These are phyloP conservation scores for Drosophila novamexicana DNA, from an alignment of 1,140 invertebrate genomes.

Conservation along the genomic window DNA sequence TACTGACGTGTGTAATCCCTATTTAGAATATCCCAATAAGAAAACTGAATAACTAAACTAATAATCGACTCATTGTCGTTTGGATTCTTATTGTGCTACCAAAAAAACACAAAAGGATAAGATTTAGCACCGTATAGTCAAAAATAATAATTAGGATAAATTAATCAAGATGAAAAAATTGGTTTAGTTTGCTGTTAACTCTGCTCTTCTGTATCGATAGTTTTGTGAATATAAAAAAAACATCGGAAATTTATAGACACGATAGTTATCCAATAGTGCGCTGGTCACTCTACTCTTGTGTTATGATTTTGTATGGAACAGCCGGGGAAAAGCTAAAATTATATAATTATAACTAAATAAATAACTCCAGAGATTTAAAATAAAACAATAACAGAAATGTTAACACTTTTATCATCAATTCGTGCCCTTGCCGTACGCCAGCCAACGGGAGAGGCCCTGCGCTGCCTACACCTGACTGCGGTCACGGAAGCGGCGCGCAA, in stretches of 20 bases:
- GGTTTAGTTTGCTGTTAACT: neutral
- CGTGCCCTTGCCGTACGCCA: slow-evolving; percentile 66
- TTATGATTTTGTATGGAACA: slow-evolving; percentile 33
- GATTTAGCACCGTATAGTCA: no score
- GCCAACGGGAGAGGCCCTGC: slow-evolving; percentile 43
- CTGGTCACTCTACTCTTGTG: slow-evolving; percentile 33
- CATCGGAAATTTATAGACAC: neutral
- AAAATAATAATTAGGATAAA: no score
- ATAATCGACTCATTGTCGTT: no score
- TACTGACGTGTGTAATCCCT: neutral
- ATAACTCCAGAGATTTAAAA: neutral
- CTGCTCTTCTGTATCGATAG: slow-evolving; percentile 10
- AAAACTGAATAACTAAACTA: no score
- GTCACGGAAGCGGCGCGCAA: slow-evolving; percentile 88
- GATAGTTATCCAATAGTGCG: slow-evolving; percentile 1
- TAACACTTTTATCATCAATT: slow-evolving; percentile 66
- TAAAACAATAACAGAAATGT: slow-evolving; percentile 62
- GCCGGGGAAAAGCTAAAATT: slow-evolving; percentile 30
- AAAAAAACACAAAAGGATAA: neutral
- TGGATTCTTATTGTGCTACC: neutral
- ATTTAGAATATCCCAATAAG: no score
- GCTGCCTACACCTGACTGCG: slow-evolving; percentile 80
- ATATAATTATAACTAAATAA: slow-evolving; percentile 41
- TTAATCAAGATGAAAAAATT: no score
- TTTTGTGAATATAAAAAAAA: neutral